Percentiles rank a stretch among this genome's conserved stretches.
Evolutionary conservation across 2,113 vertebrate genomes (phyloP).

Genomic region (Paralichthys olivaceus): DNA sequence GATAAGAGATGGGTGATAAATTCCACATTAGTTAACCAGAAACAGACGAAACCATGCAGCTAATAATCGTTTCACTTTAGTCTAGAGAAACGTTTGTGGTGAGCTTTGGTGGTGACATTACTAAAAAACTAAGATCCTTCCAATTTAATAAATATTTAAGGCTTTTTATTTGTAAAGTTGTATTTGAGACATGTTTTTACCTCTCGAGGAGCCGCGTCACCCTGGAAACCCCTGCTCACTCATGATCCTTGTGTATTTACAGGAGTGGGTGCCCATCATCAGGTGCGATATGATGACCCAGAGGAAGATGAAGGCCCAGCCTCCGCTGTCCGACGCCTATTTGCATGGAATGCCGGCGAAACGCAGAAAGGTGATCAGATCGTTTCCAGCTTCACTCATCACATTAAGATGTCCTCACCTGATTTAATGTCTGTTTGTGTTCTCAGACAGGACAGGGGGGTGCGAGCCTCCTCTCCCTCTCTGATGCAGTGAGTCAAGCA

Average conservation of each 20-base stretch:
- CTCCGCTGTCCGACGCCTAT: conserved; percentile 91
- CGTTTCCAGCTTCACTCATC: too few species aligned
- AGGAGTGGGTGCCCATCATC: conserved; percentile 96
- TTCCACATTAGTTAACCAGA: too few species aligned
- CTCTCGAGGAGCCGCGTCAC: too few species aligned
- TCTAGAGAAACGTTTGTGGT: too few species aligned
- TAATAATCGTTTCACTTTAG: too few species aligned
- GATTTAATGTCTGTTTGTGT: conserved; percentile 17
- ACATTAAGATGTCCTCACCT: rapidly evolving
- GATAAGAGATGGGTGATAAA: too few species aligned
- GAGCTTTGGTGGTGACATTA: too few species aligned
- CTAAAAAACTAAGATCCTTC: too few species aligned
- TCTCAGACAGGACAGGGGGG: conserved; percentile 88
- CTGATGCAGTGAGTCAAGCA: conserved; percentile 90
- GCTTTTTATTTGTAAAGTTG: too few species aligned
- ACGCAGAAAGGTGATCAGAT: conserved; percentile 87
- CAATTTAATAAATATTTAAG: too few species aligned
- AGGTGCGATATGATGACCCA: conserved; percentile 91
- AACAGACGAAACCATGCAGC: too few species aligned
- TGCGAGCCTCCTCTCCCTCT: conserved; percentile 88
- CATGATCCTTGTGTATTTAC: not conserved
- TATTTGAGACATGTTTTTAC: too few species aligned
- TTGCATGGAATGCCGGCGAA: conserved; percentile 94
- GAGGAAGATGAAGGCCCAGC: conserved; percentile 92
- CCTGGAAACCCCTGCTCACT: not conserved